These are phyloP conservation scores for Phrynocephalus forsythii DNA, from an alignment of 2,797 vertebrate species.

Conservation along the genomic window DNA sequence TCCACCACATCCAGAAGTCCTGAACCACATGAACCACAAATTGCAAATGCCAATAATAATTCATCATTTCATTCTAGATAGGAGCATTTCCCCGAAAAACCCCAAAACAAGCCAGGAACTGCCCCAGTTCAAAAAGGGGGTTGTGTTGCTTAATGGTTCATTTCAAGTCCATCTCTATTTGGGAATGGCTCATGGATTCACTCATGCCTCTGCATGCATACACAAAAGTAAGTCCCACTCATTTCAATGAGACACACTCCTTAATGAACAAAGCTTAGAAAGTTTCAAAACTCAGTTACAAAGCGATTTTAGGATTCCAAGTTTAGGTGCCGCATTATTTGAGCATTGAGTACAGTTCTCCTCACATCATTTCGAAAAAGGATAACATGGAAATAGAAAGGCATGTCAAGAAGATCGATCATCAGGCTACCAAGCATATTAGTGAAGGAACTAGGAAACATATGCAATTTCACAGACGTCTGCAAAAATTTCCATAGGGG, in stretches of 20 bases:
- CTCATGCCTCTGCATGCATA: background rate
- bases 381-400: slow-evolving; percentile 8
- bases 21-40: too few species aligned
- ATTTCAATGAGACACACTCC: background rate
- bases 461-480: slow-evolving; percentile 18
- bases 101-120: too few species aligned
- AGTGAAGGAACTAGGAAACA: slow-evolving; percentile 4
- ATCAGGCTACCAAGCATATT: slow-evolving; percentile 10
- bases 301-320: background rate
- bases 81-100: too few species aligned
- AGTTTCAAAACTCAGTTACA: background rate
- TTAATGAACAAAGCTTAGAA: background rate
- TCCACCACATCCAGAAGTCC: too few species aligned
- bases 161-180: too few species aligned
- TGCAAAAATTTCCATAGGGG: background rate
- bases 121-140: too few species aligned
- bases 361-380: background rate
- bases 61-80: too few species aligned
- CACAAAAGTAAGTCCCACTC: background rate
- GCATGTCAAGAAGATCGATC: slow-evolving; percentile 21
- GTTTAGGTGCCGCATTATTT: background rate
- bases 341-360: background rate
- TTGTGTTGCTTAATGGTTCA: too few species aligned
- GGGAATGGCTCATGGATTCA: background rate
- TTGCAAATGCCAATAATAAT: too few species aligned